Percentiles rank a stretch among this genome's conserved stretches.
Conservation (phyloP, 2,888 invertebrate species). For the Himalopsyche tibetana region DNA sequence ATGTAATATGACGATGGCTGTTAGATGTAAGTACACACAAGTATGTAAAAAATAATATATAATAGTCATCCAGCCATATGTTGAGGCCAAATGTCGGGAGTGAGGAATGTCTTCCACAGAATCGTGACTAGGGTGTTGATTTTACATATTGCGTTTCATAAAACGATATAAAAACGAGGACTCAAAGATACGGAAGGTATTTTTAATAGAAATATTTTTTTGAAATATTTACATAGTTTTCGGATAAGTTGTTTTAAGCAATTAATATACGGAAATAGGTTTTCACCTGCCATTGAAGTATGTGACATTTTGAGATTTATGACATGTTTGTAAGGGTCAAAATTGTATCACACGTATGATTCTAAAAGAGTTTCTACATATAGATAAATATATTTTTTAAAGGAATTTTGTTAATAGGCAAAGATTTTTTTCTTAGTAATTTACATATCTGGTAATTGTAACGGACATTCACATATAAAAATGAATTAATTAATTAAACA, state of each 20-base stretch:
- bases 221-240: neutral
- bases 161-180: slow-evolving; percentile 46
- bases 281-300: neutral
- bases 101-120: slow-evolving; percentile 61
- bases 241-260: neutral
- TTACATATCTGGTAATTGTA: too few species aligned
- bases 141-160: slow-evolving; percentile 47
- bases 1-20: too few species aligned
- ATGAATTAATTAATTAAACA: too few species aligned
- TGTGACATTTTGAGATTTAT: neutral
- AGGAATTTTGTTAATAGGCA: too few species aligned
- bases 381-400: too few species aligned
- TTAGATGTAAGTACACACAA: slow-evolving; percentile 37
- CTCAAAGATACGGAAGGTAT: slow-evolving; percentile 7
- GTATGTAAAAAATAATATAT: slow-evolving; percentile 57
- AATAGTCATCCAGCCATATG: slow-evolving; percentile 48
- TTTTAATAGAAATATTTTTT: neutral
- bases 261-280: neutral
- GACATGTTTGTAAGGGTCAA: neutral
- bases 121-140: slow-evolving; percentile 60
- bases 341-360: neutral
- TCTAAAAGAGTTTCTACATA: neutral
- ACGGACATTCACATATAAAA: too few species aligned
- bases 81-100: slow-evolving; percentile 51
- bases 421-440: too few species aligned